Evolutionary conservation across 2,888 invertebrate genomes (phyloP), one percentile per base, ranked within the genome.

Genomic region (Fragum fragum): DNA sequence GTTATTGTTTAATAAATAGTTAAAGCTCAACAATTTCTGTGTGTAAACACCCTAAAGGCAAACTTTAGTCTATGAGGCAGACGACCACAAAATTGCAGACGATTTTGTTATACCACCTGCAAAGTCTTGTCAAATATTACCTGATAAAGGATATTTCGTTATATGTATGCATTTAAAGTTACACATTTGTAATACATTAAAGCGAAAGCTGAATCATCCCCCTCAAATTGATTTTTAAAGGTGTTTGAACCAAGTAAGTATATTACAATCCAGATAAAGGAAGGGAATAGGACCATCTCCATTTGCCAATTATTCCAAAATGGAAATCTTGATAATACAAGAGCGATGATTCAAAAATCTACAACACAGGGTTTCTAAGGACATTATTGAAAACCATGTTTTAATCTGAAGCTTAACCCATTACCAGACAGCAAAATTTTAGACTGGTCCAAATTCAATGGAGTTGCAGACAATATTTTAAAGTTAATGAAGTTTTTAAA

Each of bases 1-100:
- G 23, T 6, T 66, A 66, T 66, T 66, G 66, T 66, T 66, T 66
- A 23, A 66, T 42, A 61, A 61, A 61, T n/a, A 29, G 32, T 61
- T 47, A 14, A 47, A 47, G 47, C 47, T 47, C 18, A 47, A n/a
- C 47, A 47, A 47, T 47, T n/a, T 16, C 5, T 39, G 14, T 47
- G n/a, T 47, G 47, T 47, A 47, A 47, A 47, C 47, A 47, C 47
- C 47, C 47, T 3, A 5, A 14, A 14, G 47, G 47, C n/a, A n/a
- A 18, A 47, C 32, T 36, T 36, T 18, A 5, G 47, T 14, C 14
- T n/a, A 47, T 47, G 47, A 47, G 16, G n/a, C 47, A 47, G 47
- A 47, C 47, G 32, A 36, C 9, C 32, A 9, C 3, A 47, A 47
- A 47, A 47, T 47, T 47, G 47, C 47, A 47, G 47, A 47, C 47